phyloP scores from a whole-genome alignment of 2,113 vertebrate species.

The Oenanthe melanoleuca region DNA sequence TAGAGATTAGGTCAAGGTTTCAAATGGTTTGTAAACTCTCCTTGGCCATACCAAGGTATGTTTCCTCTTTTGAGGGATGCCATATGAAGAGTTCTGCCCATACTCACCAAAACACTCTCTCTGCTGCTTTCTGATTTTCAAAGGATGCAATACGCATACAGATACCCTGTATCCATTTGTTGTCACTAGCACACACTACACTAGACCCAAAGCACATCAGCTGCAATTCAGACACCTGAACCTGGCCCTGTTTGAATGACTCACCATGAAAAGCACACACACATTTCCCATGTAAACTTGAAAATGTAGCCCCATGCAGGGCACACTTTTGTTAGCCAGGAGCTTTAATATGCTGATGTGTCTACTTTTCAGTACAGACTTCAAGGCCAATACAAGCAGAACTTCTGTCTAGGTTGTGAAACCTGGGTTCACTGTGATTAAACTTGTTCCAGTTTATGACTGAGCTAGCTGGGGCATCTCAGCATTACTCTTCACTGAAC shows the following conservation, averaged over 20 bases:
- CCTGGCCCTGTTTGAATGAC: background rate
- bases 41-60: background rate
- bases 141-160: background rate
- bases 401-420: background rate
- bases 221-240: background rate
- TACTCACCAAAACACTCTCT: background rate
- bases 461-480: background rate
- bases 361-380: background rate
- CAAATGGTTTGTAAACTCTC: background rate
- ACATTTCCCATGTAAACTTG: background rate
- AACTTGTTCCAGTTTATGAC: background rate
- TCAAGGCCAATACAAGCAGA: background rate
- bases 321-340: rapidly evolving
- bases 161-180: background rate
- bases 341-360: background rate
- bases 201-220: background rate
- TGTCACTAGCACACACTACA: background rate
- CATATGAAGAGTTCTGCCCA: background rate
- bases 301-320: rapidly evolving
- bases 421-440: background rate
- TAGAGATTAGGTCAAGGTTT: background rate
- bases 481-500: background rate
- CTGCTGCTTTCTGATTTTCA: background rate
- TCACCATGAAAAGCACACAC: rapidly evolving
- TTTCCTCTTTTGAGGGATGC: background rate